Evolutionary conservation across 2,888 invertebrate species (phyloP).

Genomic region (Limnephilus lunatus): DNA sequence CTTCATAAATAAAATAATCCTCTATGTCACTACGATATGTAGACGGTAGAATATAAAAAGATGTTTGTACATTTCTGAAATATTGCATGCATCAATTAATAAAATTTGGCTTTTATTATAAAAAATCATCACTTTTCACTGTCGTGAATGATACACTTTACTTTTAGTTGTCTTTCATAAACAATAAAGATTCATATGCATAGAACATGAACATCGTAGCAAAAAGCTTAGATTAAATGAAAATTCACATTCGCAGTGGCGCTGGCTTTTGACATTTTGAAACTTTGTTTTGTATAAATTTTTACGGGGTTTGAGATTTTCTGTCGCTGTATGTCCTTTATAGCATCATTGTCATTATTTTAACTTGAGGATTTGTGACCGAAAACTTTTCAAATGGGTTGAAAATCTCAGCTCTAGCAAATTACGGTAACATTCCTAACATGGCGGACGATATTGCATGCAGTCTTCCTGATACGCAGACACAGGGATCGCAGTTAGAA

Average conservation of each 20-base stretch:
- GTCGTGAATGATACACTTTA: no score
- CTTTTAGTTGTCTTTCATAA: no score
- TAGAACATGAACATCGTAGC: neutral
- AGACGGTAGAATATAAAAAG: neutral
- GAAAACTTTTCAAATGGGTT: constrained; percentile 47
- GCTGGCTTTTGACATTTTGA: constrained; percentile 34
- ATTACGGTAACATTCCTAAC: neutral
- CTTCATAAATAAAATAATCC: no score
- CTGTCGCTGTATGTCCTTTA: neutral
- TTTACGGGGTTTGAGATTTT: neutral
- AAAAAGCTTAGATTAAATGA: neutral
- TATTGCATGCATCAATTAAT: neutral
- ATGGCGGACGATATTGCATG: constrained; percentile 55
- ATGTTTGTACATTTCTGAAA: neutral
- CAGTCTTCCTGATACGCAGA: constrained; percentile 71
- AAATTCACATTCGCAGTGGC: neutral
- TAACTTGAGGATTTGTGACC: neutral
- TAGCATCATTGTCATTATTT: neutral
- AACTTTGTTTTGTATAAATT: constrained; percentile 20
- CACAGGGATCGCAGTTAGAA: constrained; percentile 74
- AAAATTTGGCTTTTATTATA: no score
- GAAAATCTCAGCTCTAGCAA: constrained; percentile 14
- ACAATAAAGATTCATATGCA: neutral
- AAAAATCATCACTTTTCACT: neutral
- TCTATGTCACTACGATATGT: neutral